Evolutionary conservation across 1,140 invertebrate genomes (phyloP), one percentile per base, ranked within the genome.

Genomic region (Trichonephila clavata): DNA sequence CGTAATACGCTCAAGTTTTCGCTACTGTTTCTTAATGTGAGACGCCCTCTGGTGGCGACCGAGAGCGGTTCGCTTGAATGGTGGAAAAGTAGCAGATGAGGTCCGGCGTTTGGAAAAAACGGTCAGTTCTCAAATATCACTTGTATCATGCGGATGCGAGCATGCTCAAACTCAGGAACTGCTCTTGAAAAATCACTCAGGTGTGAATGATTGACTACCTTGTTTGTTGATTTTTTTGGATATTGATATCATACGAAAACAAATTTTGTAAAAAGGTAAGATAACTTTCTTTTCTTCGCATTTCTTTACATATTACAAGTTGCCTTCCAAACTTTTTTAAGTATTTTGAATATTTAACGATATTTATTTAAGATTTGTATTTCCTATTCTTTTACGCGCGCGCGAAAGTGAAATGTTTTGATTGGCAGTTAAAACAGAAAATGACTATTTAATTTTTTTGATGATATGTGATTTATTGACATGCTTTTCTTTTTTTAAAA

Each of bases 21-120:
- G 71, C 27, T 77, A n/a, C 65, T 77, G 83, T 27, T 57, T 21
- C 50, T 84, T 84, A 59, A 50, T 84, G 50, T n/a, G 27, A 71
- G 60, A 60, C 87, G 87, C 87, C 87, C 24, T 65, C 87, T 89
- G 27, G 61, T 27, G 87, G 63, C 61, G 61, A 68, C 63, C 63
- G 87, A 71, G 65, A 89, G 87, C 87, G 87, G 87, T 77, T 50
- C 65, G 65, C 87, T 89, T 89, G 87, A 89, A 89, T 89, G 63
- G 87, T 16, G 87, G 50, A 89, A 89, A 50, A 57, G 87, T 24
- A 77, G 39, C 87, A 71, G 63, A 77, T 50, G 50, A 89, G 59
- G 87, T 77, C 87, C 87, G 60, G 65, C 65, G 13, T 63, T 63
- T 27, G 18, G 87, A 89, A 89, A 89, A 89, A 89, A 43, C 63